Percentiles rank a stretch among this genome's conserved stretches.
Conservation (phyloP, 35 echinoderm and acorn worm genomes). For the Patiria miniata region DNA sequence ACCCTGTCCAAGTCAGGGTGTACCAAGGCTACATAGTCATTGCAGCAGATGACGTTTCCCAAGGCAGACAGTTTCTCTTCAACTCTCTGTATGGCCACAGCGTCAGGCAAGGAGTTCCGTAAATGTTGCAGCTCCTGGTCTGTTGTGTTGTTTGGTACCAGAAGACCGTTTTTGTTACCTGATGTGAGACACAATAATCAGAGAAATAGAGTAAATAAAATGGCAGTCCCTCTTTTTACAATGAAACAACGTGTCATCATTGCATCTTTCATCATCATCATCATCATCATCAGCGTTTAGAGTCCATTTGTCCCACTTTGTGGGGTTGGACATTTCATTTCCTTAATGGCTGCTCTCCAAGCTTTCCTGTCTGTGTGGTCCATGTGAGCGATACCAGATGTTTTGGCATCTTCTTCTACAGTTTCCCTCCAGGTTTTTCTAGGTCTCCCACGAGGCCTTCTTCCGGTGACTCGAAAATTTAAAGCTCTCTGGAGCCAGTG, state of each 20-base stretch:
- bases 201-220: background rate
- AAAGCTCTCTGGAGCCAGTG: too few species aligned
- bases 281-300: too few species aligned
- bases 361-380: too few species aligned
- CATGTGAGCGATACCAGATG: too few species aligned
- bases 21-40: constrained; percentile 92
- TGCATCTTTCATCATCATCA: background rate
- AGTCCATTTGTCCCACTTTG: too few species aligned
- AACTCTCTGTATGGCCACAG: constrained; percentile 79
- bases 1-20: constrained; percentile 95
- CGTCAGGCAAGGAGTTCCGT: constrained; percentile 87
- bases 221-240: background rate
- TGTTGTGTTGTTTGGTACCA: constrained; percentile 88
- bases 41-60: constrained; percentile 94
- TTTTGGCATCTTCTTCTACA: too few species aligned
- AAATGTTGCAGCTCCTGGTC: constrained; percentile 96
- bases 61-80: constrained; percentile 91
- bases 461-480: too few species aligned
- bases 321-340: too few species aligned
- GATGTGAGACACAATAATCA: background rate
- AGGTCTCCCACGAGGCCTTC: too few species aligned
- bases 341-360: too few species aligned
- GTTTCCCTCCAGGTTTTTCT: too few species aligned
- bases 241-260: background rate
- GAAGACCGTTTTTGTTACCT: constrained; percentile 94